Evolutionary conservation across 1,140 invertebrate genomes (phyloP), one percentile per base, ranked within the genome.

Genomic region (Cryptotermes secundus): DNA sequence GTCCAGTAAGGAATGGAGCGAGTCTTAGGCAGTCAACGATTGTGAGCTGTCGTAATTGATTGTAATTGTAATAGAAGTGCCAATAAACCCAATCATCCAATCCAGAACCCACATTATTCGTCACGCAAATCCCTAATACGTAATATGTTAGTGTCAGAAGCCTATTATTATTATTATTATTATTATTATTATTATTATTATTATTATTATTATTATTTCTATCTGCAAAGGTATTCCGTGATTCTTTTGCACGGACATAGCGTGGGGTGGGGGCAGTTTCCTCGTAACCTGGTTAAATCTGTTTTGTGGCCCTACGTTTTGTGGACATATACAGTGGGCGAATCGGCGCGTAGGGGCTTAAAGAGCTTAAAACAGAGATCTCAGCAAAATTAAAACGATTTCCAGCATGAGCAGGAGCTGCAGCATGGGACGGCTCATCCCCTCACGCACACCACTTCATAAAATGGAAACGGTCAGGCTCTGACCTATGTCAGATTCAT

Each of bases 351-450:
- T n/a, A 72, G 26, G 0, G n/a, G 14, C 26, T 31, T 72, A 31
- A 72, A 72, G 59, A 6, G 26, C 16, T 72, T 72, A 31, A 72
- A 72, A 72, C 59, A 31, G 59, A 26, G 31, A 72, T 72, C 59
- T 72, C 59, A 72, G 31, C 59, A n/a, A 72, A 72, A 72, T 72
- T 72, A 72, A 72, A 72, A 72, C 59, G n/a, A 72, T 72, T 72
- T 59, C 53, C 59, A 72, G 7, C n/a, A 72, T 72, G 59, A 72
- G 14, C 26, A 31, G 59, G 26, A n/a, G 1, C 3, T 49, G 45
- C 45, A 14, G 14, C 45, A 1, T 14, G 45, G n/a, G 3, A 72
- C 9, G n/a, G 59, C n/a, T 72, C 59, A 31, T 72, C 59, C 26
- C 3, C 59, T 22, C 45, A 49, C 45, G 45, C 45, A 31, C n/a